phyloP scores from a whole-genome alignment of 2,113 vertebrate genomes.

The Cacatua alba region DNA sequence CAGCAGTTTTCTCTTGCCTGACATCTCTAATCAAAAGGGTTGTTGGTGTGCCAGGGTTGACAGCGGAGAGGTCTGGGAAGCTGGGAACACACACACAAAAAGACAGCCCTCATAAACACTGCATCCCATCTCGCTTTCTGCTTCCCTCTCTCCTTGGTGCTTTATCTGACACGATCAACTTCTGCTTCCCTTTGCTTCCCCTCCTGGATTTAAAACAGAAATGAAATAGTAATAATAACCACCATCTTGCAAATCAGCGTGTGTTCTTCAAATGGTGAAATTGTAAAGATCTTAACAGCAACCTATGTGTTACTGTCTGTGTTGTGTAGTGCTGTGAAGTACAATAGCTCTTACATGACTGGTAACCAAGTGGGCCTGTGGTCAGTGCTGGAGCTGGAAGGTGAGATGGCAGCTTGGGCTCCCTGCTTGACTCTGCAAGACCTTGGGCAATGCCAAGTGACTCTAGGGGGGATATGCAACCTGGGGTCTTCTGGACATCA shows the following conservation, averaged over 20 bases:
- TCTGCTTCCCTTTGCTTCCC: neutral
- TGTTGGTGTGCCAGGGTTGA: neutral
- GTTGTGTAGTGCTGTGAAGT: neutral
- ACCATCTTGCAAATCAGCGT: neutral
- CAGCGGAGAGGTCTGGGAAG: neutral
- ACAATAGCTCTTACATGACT: rapidly evolving
- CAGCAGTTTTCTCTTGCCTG: neutral
- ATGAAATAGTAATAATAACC: neutral
- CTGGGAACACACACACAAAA: neutral
- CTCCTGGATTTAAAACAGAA: neutral
- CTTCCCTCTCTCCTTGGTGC: neutral
- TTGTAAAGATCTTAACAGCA: neutral
- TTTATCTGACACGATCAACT: neutral
- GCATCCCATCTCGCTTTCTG: neutral
- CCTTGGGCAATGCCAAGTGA: neutral
- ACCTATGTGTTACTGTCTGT: neutral
- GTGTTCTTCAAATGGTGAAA: neutral
- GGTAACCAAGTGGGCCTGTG: rapidly evolving
- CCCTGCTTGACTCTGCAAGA: neutral
- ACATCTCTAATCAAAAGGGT: neutral
- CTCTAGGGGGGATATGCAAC: too few relatives aligned
- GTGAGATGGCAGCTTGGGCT: rapidly evolving
- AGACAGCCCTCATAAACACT: neutral
- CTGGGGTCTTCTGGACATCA: neutral
- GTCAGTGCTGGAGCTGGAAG: neutral